These are phyloP conservation scores for Myotis planiceps DNA, from an alignment of 2,797 vertebrate genomes.

Conservation along the genomic window DNA sequence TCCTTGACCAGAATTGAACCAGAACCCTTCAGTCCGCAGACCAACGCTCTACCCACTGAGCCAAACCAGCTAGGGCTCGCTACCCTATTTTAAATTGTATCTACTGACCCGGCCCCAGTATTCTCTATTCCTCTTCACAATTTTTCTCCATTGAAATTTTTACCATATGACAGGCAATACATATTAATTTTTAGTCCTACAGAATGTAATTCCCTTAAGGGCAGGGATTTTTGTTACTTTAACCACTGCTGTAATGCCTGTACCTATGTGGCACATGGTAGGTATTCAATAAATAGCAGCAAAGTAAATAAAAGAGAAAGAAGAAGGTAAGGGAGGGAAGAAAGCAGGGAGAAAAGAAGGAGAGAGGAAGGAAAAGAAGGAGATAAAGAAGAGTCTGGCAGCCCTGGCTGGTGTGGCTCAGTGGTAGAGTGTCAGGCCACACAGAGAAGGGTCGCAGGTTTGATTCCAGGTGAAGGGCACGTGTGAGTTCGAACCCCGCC, in stretches of 20 bases:
- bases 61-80: too few relatives aligned
- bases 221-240: background rate
- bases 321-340: background rate
- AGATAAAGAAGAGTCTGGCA: background rate
- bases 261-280: background rate
- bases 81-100: background rate
- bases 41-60: too few relatives aligned
- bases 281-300: background rate
- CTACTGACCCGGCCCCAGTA: background rate
- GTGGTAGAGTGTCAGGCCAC: too few relatives aligned
- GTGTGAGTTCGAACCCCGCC: too few relatives aligned
- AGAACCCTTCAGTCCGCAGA: too few relatives aligned
- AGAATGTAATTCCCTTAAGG: background rate
- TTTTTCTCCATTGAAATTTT: background rate
- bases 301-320: background rate
- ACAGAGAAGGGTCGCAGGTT: background rate
- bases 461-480: background rate
- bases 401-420: too few relatives aligned
- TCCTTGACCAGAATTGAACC: too few relatives aligned
- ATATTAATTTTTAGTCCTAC: background rate
- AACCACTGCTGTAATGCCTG: background rate
- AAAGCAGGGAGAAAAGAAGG: background rate
- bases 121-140: background rate
- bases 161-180: background rate
- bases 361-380: background rate